These are phyloP conservation scores for Ectropis grisescens DNA, from an alignment of 1,140 invertebrate genomes.

Conservation along the genomic window DNA sequence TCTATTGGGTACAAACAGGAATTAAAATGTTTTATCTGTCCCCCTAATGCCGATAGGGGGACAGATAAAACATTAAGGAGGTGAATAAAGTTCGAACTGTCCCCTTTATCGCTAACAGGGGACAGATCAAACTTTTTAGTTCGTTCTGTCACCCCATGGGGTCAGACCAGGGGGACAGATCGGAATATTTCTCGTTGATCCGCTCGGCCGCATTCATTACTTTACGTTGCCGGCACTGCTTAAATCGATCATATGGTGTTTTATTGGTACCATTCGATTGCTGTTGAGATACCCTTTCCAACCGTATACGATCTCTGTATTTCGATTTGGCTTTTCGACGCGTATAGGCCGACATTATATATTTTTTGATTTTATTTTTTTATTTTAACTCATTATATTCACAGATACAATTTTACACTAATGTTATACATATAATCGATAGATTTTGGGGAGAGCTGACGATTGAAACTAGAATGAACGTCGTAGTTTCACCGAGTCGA, in stretches of 20 bases:
- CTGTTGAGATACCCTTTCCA: slow-evolving; percentile 2
- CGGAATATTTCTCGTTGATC: no score
- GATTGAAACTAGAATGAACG: slow-evolving; percentile 1
- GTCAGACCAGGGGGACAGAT: no score
- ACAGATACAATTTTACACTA: neutral
- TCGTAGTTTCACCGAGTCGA: slow-evolving; percentile 1
- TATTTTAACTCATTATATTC: neutral
- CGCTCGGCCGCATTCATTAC: neutral
- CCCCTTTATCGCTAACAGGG: no score
- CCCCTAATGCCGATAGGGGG: no score
- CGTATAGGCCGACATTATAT: slow-evolving; percentile 1
- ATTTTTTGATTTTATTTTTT: neutral
- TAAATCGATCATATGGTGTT: slow-evolving; percentile 1
- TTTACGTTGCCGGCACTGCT: slow-evolving; percentile 2
- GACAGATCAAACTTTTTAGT: no score
- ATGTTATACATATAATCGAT: slow-evolving; percentile 1
- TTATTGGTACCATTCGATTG: slow-evolving; percentile 1
- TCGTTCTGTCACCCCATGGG: no score
- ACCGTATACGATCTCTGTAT: slow-evolving; percentile 3
- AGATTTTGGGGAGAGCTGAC: neutral
- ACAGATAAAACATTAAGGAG: no score
- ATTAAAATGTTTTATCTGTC: no score
- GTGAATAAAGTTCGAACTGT: no score
- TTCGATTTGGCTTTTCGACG: slow-evolving; percentile 3
- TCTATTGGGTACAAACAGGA: no score